Base-by-base conservation (phyloP, 2,113 vertebrate species). In the Heloderma charlesbogerti region DNA sequence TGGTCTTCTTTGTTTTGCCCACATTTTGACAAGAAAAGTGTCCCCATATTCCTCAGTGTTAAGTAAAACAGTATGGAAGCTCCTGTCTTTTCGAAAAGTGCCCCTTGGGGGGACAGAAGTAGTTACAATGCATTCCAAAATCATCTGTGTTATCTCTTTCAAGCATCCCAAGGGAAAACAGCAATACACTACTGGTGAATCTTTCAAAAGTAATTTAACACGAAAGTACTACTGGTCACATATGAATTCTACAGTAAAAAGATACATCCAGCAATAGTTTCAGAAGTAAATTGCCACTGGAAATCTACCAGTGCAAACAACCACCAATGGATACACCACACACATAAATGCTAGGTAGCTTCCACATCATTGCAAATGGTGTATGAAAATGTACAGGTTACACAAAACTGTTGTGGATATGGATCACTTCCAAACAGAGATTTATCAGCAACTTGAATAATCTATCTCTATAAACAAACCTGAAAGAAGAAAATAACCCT, bases 71-170 rank as follows among this genome's bases (percentile, higher is more conserved):
- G 40, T 45, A 18, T 18, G 10, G 43, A 79, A 45, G 16, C n/a
- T 67, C 45, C 57, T 67, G 27, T 9, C 27, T 48, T 88, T 66
- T 79, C 13, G 57, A 78, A 88, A 88, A 34, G 43, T 29, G 57
- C 6, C 43, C 37, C 75, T 74, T 66, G 57, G 57, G 54, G n/a
- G 34, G 31, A 48, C 27, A 45, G 40, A 67, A 66, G 18, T 66
- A 78, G 7, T 63, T 66, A 1, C 51, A 45, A 18, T 45, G 40
- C 37, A 22, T 78, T 79, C 57, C 18, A 31, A 9, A 63, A 29
- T 57, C 37, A 87, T 88, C 57, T 88, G 87, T 79, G 16, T 66
- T 79, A n/a, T 79, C 57, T 79, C 40, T 78, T 79, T 66, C 87
- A 79, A 12, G 27, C 37, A 78, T 63, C 86, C 27, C 57, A 63